Base-by-base conservation (phyloP, 2,888 invertebrate genomes). In the Holacanthella duospinosa region DNA sequence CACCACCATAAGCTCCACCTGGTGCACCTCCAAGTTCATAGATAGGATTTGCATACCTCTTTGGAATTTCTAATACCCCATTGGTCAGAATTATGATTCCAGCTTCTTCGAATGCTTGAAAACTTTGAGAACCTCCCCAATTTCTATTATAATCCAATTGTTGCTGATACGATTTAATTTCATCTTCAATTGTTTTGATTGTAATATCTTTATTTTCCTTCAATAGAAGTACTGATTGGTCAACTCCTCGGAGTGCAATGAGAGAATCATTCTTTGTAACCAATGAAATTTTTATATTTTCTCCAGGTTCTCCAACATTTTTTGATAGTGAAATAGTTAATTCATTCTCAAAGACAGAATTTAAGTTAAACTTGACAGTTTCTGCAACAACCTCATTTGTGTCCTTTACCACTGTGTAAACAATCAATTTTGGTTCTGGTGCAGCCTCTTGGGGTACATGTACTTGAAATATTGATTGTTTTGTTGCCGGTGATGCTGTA, bases 241-340 rank as follows among this genome's bases (percentile, higher is more conserved):
- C 95, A 2, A 91, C 86, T 0, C 90, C 95, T 68, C 95, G 79
- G 4, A 96, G 78, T 3, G 90, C 93, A 9, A 93, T 86, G 73
- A 86, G 86, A 0, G 94, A 91, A 71, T 90, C 86, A 0, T 90
- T 85, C 75, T 87, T 88, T 0, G 94, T 87, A 27, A 83, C 80
- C 19, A 94, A 84, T 2, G 83, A 82, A 4, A 96, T 78, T 69
- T 88, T 86, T 0, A 93, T 83, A 62, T 85, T 82, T 26, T 85
- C 83, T 59, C 88, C 88, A 0, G 93, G 93, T 62, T 85, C 84
- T 0, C 85, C 84, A 75, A 85, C 83, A 1, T 80, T 77, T 0
- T 82, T 80, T 2, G 82, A 82, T 0, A 86, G 78, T 19, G 9
- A 54, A 6, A 64, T 61, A 76, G 80, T 78, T 77, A 90, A 88